Percentiles rank a stretch among this genome's conserved stretches.
Conservation (phyloP, 2,888 invertebrate genomes). For the Hyppa rectilinea region DNA sequence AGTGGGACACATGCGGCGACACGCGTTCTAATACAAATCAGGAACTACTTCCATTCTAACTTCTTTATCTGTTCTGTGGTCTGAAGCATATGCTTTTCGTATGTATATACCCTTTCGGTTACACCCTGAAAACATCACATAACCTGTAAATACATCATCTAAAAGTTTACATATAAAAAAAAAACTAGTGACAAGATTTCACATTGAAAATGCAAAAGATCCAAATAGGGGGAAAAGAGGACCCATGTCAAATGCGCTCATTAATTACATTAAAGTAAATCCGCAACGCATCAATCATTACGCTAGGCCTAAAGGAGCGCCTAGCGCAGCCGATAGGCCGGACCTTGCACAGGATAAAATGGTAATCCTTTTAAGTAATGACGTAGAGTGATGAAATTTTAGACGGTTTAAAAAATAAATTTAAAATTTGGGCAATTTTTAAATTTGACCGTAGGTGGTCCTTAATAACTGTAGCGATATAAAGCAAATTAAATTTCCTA, state of each 20-base stretch:
- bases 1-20: too few relatives aligned
- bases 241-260: conserved; percentile 62
- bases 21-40: too few relatives aligned
- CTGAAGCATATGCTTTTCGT: too few relatives aligned
- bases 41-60: too few relatives aligned
- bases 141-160: background rate
- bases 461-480: background rate
- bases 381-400: conserved; percentile 71
- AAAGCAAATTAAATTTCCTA: background rate
- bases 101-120: too few relatives aligned
- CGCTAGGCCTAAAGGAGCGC: conserved; percentile 71
- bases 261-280: conserved; percentile 78
- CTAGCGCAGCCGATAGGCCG: conserved; percentile 77
- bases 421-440: background rate
- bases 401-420: conserved; percentile 48
- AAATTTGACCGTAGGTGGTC: background rate
- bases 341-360: conserved; percentile 83
- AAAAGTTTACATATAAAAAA: background rate
- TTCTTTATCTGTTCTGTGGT: too few relatives aligned
- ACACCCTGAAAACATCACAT: background rate
- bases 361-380: conserved; percentile 90
- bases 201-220: conserved; percentile 35
- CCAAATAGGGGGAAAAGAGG: conserved; percentile 42
- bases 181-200: background rate
- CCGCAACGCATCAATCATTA: conserved; percentile 82